Percentiles rank a stretch among this genome's conserved stretches.
These are phyloP conservation scores for Amphiprion clarkii DNA, from an alignment of 2,797 vertebrate species.

Conservation along the genomic window DNA sequence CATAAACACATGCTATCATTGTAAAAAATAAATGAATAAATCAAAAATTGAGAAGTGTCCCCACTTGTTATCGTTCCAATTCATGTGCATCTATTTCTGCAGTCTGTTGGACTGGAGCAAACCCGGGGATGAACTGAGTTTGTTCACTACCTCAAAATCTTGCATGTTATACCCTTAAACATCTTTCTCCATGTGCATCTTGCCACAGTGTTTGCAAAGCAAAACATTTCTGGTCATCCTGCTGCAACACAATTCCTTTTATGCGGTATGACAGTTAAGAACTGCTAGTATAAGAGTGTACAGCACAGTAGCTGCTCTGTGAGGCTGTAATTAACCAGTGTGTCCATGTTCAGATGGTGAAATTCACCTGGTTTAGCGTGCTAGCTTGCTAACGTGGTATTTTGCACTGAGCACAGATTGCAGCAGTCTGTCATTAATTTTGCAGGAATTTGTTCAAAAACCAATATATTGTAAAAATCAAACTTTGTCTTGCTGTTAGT, in stretches of 20 bases:
- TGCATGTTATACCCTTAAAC: too few species aligned
- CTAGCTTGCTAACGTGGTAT: background rate
- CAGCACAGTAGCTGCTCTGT: background rate
- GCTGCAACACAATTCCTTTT: background rate
- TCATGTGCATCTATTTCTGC: too few species aligned
- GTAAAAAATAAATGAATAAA: too few species aligned
- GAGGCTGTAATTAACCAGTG: background rate
- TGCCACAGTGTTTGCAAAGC: background rate
- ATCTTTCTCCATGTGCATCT: background rate
- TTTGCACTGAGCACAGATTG: background rate
- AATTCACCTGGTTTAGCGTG: too few species aligned
- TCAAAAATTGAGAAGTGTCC: too few species aligned
- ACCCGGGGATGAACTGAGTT: too few species aligned
- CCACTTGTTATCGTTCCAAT: too few species aligned
- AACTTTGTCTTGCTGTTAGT: background rate
- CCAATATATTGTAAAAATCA: too few species aligned
- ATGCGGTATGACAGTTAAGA: background rate
- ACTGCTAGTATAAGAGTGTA: background rate
- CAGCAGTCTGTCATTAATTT: background rate
- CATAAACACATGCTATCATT: too few species aligned
- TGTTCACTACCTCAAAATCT: too few species aligned
- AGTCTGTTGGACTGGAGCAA: too few species aligned
- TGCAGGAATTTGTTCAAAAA: background rate
- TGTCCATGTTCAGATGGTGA: background rate
- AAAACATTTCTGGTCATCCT: constrained; percentile 2